Base-by-base conservation (phyloP, 2,113 vertebrate species). In the Colossoma macropomum region DNA sequence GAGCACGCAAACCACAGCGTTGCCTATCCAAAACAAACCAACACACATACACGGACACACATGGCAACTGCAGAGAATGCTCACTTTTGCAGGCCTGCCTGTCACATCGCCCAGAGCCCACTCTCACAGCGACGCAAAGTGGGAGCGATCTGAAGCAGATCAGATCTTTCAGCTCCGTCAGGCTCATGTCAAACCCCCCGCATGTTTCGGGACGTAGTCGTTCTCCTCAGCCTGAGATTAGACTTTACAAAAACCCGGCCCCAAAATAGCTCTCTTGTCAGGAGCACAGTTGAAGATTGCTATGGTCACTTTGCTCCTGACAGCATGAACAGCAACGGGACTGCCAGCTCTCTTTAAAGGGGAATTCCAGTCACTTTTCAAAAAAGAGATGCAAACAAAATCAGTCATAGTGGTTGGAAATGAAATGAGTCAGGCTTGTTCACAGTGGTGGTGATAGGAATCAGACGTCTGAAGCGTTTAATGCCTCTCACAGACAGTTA, bases 11-110 rank as follows among this genome's bases (percentile, higher is more conserved):
- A 85, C 84, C 63, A 50, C 84, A 70, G 59, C 16, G 72, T 12
- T 48, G 30, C 34, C 30, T 45, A 45, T 86, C 87, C 84, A 88
- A 88, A 82, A 84, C 82, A 88, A 88, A 86, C 84, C 19, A 59
- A 56, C 74, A 81, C 66, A 77, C 54, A 75, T 54, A 82, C 65
- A 86, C 75, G 75, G 77, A 85, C 52, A 65, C 25, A 75, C 62
- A 30, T 71, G 45, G 60, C 27, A 81, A 48, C 70, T 1, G 9
- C 63, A 66, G 12, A 66, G 28, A 34, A 25, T 13, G 66, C 32
- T 70, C 15, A 63, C 68, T 80, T 76, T 70, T 54, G 69, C 65
- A 66, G 77, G 56, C 79, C 30, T 32, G 25, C 25, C 45, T 52
- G 25, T 65, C 48, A 23, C 27, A 32, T 27, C 21, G 17, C 56